Base-by-base conservation (phyloP, 1,140 invertebrate genomes). In the Monochamus saltuarius region DNA sequence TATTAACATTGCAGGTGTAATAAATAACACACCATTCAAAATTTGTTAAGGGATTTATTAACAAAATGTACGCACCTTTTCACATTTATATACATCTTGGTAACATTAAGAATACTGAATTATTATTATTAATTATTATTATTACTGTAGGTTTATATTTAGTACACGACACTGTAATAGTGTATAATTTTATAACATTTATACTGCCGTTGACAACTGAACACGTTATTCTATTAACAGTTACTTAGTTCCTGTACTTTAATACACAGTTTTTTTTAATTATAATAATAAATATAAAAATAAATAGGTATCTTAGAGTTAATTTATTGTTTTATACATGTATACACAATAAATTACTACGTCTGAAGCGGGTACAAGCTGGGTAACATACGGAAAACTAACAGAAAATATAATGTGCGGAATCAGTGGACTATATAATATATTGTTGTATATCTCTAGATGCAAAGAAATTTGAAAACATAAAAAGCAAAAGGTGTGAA, bases 51-150 rank as follows among this genome's bases (percentile, higher is more conserved):
- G 49, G 38, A 37, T 63, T 63, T 59, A 59, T 64, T 64, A 64
- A 49, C 46, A 60, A 64, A 61, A 64, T 42, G 45, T 64, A 38
- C 46, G 39, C 45, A 50, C 42, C 38, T 53, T 19, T 61, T 62
- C 64, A 68, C 66, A 68, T 63, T 61, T 66, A 66, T 68, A 46
- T 68, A 66, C 64, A 68, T 42, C 49, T 66, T 69, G 72, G 69
- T 72, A 73, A 73, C 72, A 73, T 73, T 73, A 72, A 68, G 69
- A 73, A 73, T 73, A 73, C 72, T 73, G 72, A 64, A 67, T 67
- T 61, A 67, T 11, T 35, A 51, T 51, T 58, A 62, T 61, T 64
- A 64, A 52, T 63, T 63, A 57, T 61, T 64, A 55, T 66, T 57
- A 29, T 29, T 29, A 29, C 22, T 29, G 22, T 29, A 64, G 47